Conservation (phyloP, 2,797 vertebrate genomes). For the Acomys russatus region DNA sequence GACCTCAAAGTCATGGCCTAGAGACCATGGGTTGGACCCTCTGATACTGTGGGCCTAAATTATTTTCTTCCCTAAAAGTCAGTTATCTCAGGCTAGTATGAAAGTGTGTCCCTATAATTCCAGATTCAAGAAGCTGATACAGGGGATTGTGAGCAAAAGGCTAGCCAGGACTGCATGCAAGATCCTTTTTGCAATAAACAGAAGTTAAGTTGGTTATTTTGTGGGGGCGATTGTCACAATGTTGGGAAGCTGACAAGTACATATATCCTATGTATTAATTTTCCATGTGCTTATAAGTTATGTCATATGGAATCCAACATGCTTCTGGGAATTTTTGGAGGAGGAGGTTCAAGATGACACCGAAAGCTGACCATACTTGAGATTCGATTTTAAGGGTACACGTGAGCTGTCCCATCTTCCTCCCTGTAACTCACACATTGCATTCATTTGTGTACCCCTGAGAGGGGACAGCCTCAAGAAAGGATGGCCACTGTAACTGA, state of each 20-base stretch:
- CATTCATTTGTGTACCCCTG: neutral
- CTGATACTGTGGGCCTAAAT: neutral
- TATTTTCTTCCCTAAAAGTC: neutral
- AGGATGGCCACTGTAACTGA: neutral
- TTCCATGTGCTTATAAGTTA: neutral
- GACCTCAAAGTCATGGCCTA: neutral
- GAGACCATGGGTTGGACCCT: neutral
- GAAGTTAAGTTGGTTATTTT: neutral
- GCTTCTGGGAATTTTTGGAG: neutral
- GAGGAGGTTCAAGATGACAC: neutral
- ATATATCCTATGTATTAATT: neutral
- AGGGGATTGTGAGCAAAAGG: neutral
- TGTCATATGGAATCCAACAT: neutral
- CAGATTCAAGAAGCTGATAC: neutral
- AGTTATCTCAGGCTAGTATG: neutral
- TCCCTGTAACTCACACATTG: neutral
- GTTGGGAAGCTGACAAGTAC: neutral
- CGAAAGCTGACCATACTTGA: neutral
- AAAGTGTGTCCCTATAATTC: neutral
- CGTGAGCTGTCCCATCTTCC: neutral
- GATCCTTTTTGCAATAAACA: neutral
- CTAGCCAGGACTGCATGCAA: neutral
- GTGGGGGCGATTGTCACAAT: neutral
- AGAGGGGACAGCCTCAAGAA: neutral
- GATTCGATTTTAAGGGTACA: neutral